Percentiles rank a stretch among this genome's conserved stretches.
These are phyloP conservation scores for Corticium candelabrum DNA, from an alignment of 37 sponge, comb jelly and placozoan genomes.

Conservation along the genomic window DNA sequence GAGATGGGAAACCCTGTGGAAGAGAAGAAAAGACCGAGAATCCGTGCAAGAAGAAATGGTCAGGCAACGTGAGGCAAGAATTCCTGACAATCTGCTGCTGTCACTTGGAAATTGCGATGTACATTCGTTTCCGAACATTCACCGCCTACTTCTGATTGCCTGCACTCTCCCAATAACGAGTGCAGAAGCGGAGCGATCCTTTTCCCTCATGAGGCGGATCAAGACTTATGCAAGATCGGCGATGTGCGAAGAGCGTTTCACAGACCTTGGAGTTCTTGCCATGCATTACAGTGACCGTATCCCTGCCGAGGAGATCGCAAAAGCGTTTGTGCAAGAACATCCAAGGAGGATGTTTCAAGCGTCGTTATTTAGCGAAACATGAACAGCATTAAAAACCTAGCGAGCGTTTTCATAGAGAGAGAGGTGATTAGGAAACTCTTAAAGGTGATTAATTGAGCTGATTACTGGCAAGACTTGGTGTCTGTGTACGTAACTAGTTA, in stretches of 20 bases:
- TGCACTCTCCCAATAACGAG: constrained; percentile 28
- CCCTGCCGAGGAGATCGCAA: constrained; percentile 19
- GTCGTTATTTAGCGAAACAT: constrained; percentile 25
- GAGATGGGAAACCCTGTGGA: constrained; percentile 22
- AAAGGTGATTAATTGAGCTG: too few relatives aligned
- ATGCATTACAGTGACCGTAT: constrained; percentile 24
- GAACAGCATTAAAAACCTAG: too few relatives aligned
- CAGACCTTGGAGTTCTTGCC: constrained; percentile 23
- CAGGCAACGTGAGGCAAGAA: not conserved
- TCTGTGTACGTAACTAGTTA: too few relatives aligned
- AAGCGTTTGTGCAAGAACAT: constrained; percentile 26
- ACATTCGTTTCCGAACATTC: constrained; percentile 30
- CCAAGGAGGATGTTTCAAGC: constrained; percentile 24
- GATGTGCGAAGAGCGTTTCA: constrained; percentile 10
- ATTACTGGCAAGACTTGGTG: too few relatives aligned
- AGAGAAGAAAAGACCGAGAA: too few relatives aligned
- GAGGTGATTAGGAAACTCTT: too few relatives aligned
- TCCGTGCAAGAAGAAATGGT: too few relatives aligned
- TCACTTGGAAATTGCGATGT: constrained; percentile 21
- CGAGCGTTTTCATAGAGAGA: too few relatives aligned
- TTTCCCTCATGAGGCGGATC: constrained; percentile 8
- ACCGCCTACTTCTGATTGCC: constrained; percentile 21
- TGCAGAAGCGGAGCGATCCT: too few relatives aligned
- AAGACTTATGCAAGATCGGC: constrained; percentile 25
- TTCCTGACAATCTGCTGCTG: constrained; percentile 21